Evolutionary conservation across 1,140 invertebrate species (phyloP).

Genomic region (Macrocentrus cingulum): DNA sequence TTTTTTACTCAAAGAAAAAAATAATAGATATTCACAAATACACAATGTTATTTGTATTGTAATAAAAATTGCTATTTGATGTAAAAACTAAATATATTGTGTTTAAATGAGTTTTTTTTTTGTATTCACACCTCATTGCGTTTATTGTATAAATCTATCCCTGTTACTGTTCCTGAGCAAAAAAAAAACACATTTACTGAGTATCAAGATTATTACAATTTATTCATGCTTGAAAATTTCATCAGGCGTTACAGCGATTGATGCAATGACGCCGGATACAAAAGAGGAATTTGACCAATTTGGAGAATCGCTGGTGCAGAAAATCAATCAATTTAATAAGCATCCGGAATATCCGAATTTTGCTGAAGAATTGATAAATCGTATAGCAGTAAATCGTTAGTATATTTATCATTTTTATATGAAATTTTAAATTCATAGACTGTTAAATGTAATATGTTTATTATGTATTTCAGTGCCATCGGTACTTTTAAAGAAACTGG

Average conservation of each 20-base stretch:
- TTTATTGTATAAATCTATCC: conserved; percentile 40
- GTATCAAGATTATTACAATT: conserved; percentile 5
- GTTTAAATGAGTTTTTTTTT: conserved; percentile 52
- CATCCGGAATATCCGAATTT: conserved; percentile 75
- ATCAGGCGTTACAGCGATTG: conserved; percentile 64
- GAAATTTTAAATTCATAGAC: too few relatives aligned
- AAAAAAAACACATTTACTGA: conserved; percentile 6
- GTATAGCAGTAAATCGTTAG: conserved; percentile 78
- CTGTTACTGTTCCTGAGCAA: conserved; percentile 45
- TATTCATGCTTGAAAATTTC: conserved; percentile 16
- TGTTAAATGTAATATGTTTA: too few relatives aligned
- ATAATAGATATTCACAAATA: conserved; percentile 21
- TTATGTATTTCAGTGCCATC: conserved; percentile 64
- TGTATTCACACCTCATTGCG: conserved; percentile 36
- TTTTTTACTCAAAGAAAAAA: conserved; percentile 22
- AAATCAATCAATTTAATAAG: conserved; percentile 70
- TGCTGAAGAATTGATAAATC: conserved; percentile 77
- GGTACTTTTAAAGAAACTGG: conserved; percentile 77
- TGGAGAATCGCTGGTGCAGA: conserved; percentile 70
- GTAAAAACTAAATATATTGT: conserved; percentile 48
- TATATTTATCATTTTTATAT: too few relatives aligned
- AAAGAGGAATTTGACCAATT: conserved; percentile 83
- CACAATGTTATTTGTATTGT: conserved; percentile 52
- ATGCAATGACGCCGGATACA: conserved; percentile 68
- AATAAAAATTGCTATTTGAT: conserved; percentile 55